These are phyloP conservation scores for Petrocephalus zakoni DNA, from an alignment of 2,113 vertebrate genomes.

Conservation along the genomic window DNA sequence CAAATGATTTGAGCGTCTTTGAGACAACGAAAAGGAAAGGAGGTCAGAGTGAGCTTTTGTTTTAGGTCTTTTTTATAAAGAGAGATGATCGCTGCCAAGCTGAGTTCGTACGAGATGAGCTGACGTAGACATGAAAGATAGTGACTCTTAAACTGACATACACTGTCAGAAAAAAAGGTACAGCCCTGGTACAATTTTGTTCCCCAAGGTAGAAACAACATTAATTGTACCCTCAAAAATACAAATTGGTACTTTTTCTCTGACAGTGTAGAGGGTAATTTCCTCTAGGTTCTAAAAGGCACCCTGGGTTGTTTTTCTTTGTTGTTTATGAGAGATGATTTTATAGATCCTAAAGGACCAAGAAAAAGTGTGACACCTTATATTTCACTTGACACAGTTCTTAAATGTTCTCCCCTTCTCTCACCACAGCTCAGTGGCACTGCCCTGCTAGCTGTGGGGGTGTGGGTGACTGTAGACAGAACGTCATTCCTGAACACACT, in stretches of 20 bases:
- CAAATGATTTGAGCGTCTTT: conserved; percentile 2
- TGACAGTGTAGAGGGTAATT: background rate
- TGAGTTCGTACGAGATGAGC: background rate
- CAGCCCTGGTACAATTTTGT: background rate
- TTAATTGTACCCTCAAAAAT: background rate
- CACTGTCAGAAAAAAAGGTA: background rate
- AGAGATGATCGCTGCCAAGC: background rate
- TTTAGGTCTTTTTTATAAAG: background rate
- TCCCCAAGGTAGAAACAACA: no score
- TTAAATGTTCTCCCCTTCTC: background rate
- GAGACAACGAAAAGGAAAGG: background rate
- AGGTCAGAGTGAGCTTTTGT: background rate
- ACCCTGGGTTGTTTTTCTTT: background rate
- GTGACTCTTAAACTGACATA: background rate
- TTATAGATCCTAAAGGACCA: background rate
- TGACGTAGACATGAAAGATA: background rate
- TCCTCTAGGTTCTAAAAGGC: background rate
- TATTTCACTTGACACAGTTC: background rate
- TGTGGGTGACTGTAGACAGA: conserved; percentile 75
- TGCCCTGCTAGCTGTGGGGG: conserved; percentile 71
- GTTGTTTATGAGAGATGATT: background rate
- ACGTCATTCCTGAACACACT: conserved; percentile 65
- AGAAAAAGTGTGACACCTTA: background rate
- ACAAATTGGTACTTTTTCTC: background rate
- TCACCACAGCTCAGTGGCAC: conserved; percentile 65